Evolutionary conservation across 2,113 vertebrate species (phyloP), one percentile per base, ranked within the genome.

Genomic region (Baryphthengus martii): DNA sequence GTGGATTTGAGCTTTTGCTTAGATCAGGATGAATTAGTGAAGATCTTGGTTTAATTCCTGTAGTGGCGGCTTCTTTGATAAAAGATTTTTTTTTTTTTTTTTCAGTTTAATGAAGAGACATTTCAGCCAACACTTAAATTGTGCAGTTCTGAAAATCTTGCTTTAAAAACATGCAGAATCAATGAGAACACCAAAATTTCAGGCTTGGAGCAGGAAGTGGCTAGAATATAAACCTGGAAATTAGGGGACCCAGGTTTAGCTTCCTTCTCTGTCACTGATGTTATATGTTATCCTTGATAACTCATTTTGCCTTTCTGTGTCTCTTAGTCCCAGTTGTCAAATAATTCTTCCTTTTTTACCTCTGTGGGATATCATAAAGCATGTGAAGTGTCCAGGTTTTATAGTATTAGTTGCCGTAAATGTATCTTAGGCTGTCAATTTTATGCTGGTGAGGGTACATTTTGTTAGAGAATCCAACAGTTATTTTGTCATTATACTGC

Each of bases 351-450:
- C 39, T 88, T 95, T 40, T 88, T 80, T 76, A 65, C 71, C 68
- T 85, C 91, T 76, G 59, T 83, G 59, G 71, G 59, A 92, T 89
- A 87, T 78, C 91, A 93, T 93, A 94, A 96, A 95, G 31, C n/a
- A 74, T 78, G 65, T 67, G 91, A 94, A 88, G 39, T 84, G 92
- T 84, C 95, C 92, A 94, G 72, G 86, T 90, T 95, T 93, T 95
- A 90, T 52, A 77, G 63, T 63, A 93, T 85, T 71, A 91, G 47
- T 85, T 85, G 77, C 71, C 71, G 83, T 88, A 95, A 95, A 88
- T 55, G 42, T 62, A 81, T 92, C 79, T 80, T 59, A 86, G 63
- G 16, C 85, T 94, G 90, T 86, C 92, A 96, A 42, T 90, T 94
- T 94, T 92, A 88, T 12, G 4, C 40, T 83, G 67, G 71, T 70